Conservation (phyloP, 2,888 invertebrate species). For the Belgica antarctica region DNA sequence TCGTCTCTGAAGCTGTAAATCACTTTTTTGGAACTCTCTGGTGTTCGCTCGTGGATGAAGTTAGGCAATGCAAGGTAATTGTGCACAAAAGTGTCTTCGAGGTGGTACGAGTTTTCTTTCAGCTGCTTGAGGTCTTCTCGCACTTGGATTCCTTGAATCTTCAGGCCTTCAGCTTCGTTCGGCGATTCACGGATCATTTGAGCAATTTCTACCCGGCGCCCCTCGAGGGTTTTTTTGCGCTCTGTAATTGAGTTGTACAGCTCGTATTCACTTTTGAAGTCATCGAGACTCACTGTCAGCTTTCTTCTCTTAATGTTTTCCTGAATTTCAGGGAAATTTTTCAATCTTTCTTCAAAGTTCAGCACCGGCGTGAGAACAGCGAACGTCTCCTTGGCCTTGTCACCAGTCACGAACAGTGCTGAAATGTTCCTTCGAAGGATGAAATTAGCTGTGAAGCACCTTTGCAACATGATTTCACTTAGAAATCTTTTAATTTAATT, state of each 20-base stretch:
- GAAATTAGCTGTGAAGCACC: too few species aligned
- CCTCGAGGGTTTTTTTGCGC: constrained; percentile 58
- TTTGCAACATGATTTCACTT: too few species aligned
- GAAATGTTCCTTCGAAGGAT: constrained; percentile 50
- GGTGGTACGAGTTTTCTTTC: constrained; percentile 64
- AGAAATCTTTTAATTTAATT: too few species aligned
- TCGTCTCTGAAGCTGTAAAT: constrained; percentile 48
- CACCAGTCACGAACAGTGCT: constrained; percentile 67
- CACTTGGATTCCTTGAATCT: constrained; percentile 59
- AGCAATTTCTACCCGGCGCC: constrained; percentile 57
- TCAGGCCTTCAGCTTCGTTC: constrained; percentile 54
- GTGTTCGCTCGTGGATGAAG: constrained; percentile 63
- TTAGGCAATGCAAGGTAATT: constrained; percentile 70
- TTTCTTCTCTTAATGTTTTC: constrained; percentile 60
- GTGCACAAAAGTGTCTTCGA: constrained; percentile 68
- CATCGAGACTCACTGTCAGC: constrained; percentile 58
- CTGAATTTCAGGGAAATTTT: constrained; percentile 57
- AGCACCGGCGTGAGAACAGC: constrained; percentile 67
- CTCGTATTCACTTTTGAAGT: constrained; percentile 62
- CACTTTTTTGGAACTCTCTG: constrained; percentile 48
- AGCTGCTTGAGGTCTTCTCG: constrained; percentile 65
- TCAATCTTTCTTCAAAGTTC: constrained; percentile 62
- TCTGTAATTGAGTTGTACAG: constrained; percentile 61
- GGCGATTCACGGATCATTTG: constrained; percentile 57
- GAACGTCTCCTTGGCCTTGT: constrained; percentile 67